Evolutionary conservation across 2,797 vertebrate species (phyloP), one percentile per base, ranked within the genome.

Genomic region (Sebastes matsubarae): DNA sequence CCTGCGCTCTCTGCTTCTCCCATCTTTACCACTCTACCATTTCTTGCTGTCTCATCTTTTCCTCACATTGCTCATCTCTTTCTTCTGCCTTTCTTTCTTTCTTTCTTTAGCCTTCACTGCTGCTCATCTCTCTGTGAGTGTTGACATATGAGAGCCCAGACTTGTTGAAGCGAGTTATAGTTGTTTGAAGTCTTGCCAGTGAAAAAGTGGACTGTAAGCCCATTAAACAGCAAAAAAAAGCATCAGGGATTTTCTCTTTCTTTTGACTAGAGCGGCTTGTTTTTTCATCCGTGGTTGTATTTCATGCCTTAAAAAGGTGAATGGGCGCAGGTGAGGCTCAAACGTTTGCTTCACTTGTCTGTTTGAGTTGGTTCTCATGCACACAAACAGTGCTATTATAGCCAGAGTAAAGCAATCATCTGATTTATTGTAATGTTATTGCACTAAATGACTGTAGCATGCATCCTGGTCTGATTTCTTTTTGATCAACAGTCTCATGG

Each of bases 141-240:
- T 85, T 86, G 87, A 88, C 70, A 54, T 68, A 54, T 64, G 71
- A 80, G 68, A 79, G 84, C 72, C 70, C 70, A 63, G 84, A 87
- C 92, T 87, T 92, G 91, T 93, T 83, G 64, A 61, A 83, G 85
- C 79, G 7, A 79, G 81, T 84, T 78, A 3, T 32, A 46, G 77
- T 55, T 75, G 87, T 93, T 93, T 94, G 92, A 94, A 93, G 90
- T 89, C n/a, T 14, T 86, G 90, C 87, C 92, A 89, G 72, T 77
- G 46, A 84, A 84, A 85, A 69, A 81, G 69, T 82, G 80, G 81
- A 89, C 75, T 79, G 34, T 72, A 87, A 91, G 77, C 80, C 76
- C 75, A 69, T 90, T 84, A 87, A 88, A 89, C 69, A 38, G 68
- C 60, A 68, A 81, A 80, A 73, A 16, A 70, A 80, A 77, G 55